A percentile compares a stretch with the other conserved stretches of the same genome.
These are phyloP conservation scores for Drosophila picticornis DNA, from an alignment of 2,888 invertebrate species.

Conservation along the genomic window DNA sequence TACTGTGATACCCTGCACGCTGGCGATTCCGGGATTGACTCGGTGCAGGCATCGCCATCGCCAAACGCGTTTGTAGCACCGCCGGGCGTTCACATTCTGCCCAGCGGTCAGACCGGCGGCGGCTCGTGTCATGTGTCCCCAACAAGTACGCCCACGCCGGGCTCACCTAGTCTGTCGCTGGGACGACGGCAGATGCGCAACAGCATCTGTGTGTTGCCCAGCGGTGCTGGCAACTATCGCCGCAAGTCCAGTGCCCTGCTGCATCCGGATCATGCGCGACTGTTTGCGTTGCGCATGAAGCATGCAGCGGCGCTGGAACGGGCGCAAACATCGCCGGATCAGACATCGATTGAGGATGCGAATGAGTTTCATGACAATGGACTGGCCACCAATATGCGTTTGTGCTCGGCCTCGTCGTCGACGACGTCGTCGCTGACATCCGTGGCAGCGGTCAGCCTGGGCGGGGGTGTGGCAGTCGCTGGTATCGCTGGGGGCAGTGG, in stretches of 20 bases:
- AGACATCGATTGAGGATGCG: constrained; percentile 85
- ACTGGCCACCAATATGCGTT: constrained; percentile 82
- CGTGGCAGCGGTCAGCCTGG: constrained; percentile 84
- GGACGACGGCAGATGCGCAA: constrained; percentile 75
- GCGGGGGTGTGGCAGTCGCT: constrained; percentile 73
- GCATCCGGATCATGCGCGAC: constrained; percentile 90
- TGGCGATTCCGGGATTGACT: constrained; percentile 90
- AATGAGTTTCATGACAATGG: constrained; percentile 86
- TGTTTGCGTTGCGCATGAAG: constrained; percentile 86
- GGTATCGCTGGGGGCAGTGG: constrained; percentile 42
- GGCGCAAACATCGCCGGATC: constrained; percentile 84
- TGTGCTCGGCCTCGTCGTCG: constrained; percentile 86
- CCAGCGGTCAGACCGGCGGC: constrained; percentile 67
- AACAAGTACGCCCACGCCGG: constrained; percentile 84
- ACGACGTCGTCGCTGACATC: constrained; percentile 88
- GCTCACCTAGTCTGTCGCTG: constrained; percentile 84
- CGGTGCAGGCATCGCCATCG: constrained; percentile 89
- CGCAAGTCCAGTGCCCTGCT: constrained; percentile 88
- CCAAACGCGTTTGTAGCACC: constrained; percentile 85
- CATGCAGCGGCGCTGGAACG: constrained; percentile 84
- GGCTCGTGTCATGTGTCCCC: constrained; percentile 84
- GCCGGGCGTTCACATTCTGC: constrained; percentile 75
- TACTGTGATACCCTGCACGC: constrained; percentile 86
- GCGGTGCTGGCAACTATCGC: constrained; percentile 78
- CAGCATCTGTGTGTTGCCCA: constrained; percentile 74